Base-by-base conservation (phyloP, 1,140 invertebrate genomes). In the Microplitis mediator region DNA sequence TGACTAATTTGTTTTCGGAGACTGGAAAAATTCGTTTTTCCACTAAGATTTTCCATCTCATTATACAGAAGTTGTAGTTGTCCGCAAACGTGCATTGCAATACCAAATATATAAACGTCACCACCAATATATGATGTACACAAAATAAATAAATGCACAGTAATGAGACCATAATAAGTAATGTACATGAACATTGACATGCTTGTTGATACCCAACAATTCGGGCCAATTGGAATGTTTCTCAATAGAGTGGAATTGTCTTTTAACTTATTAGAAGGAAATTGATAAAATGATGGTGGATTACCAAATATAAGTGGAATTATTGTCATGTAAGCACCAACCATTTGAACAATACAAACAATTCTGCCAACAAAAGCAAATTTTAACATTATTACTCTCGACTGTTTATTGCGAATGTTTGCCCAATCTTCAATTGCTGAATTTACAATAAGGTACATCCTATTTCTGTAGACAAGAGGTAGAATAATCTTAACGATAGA, bases 11-110 rank as follows among this genome's bases (percentile, higher is more conserved):
- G 51, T 11, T 11, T 6, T n/a, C 45, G 62, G 5, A 61, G 71
- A 2, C 11, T 58, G 5, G 3, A 11, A 11, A 58, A 13, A 65
- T 60, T 60, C 2, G 63, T 6, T 50, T 54, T 34, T 51, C 36
- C 54, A 56, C 66, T 50, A 51, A 75, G 60, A 32, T 34, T 52
- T 62, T 67, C 68, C 4, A 75, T 56, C 11, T 56, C 56, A 3
- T 54, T 66, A 45, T 70, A 66, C 1, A 75, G 51, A 14, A 75
- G 13, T 51, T 75, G 11, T 23, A 75, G 68, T 63, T 75, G 74
- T 60, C 71, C 74, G 56, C 74, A 75, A 52, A 75, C 52, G 52
- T 75, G 74, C 68, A 75, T 63, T 5, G 63, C 67, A 14, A 73
- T 65, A 4, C 60, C 34, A 58, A 75, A 73, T 31, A 70, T 70